A percentile compares a stretch with the other conserved stretches of the same genome.
These are phyloP conservation scores for Gobionotothen gibberifrons DNA, from an alignment of 2,797 vertebrate species.

Conservation along the genomic window DNA sequence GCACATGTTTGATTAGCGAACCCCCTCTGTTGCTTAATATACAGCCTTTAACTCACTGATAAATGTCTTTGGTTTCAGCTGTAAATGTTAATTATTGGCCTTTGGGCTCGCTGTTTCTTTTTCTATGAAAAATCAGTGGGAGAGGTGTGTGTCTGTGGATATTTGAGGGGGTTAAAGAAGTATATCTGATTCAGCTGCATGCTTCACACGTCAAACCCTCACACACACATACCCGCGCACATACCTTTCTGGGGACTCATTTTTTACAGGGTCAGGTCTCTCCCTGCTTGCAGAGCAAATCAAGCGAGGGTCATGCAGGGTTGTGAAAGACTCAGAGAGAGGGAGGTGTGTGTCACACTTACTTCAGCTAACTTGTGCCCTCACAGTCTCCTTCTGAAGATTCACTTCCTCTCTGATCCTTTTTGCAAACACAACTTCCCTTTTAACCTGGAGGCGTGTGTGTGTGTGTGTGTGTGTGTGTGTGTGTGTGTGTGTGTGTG, in stretches of 20 bases:
- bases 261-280: conserved; percentile 65
- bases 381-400: conserved; percentile 59
- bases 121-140: conserved; percentile 17
- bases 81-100: conserved; percentile 53
- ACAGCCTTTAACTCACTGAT: conserved; percentile 50
- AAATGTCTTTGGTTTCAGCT: conserved; percentile 36
- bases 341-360: conserved; percentile 31
- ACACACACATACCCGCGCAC: conserved; percentile 29
- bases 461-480: conserved; percentile 11
- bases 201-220: conserved; percentile 19
- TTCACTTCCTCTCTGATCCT: conserved; percentile 36
- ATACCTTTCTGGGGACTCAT: conserved; percentile 51
- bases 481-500: background rate
- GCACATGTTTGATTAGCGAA: conserved; percentile 61
- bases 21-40: conserved; percentile 30
- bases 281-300: conserved; percentile 68
- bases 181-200: conserved; percentile 56
- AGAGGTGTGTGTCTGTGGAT: conserved; percentile 19
- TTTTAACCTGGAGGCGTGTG: conserved; percentile 49
- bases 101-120: conserved; percentile 35
- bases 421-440: conserved; percentile 59
- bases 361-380: conserved; percentile 44
- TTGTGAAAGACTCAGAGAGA: conserved; percentile 52
- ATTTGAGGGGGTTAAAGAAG: conserved; percentile 57
- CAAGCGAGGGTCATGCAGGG: conserved; percentile 66